Conservation (phyloP, 92 coral and sea anemone species). For the Epizoanthus scotinus region DNA sequence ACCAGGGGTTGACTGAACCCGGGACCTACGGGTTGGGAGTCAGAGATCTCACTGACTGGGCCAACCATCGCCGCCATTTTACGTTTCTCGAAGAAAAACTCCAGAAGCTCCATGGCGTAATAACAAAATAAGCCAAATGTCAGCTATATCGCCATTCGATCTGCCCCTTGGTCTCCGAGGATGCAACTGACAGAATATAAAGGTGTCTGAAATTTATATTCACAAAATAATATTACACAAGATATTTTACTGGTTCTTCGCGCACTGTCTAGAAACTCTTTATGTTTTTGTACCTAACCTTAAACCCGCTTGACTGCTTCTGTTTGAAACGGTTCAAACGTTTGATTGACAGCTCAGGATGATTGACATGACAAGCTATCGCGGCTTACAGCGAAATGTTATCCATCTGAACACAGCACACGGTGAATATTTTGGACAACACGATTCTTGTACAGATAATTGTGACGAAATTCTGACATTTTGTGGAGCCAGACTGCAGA, state of each 20-base stretch:
- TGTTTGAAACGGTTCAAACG: not conserved
- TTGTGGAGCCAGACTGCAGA: not conserved
- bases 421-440: constrained; percentile 13
- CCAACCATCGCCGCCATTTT: too few relatives aligned
- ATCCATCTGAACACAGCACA: constrained; percentile 23
- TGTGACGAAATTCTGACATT: not conserved
- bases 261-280: not conserved
- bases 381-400: constrained; percentile 27
- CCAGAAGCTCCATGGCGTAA: too few relatives aligned
- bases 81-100: too few relatives aligned
- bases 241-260: not conserved
- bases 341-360: constrained; percentile 30
- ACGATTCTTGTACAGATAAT: constrained; percentile 1
- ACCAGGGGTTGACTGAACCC: too few relatives aligned
- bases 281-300: not conserved
- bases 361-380: constrained; percentile 24
- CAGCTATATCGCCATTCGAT: too few relatives aligned
- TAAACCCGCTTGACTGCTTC: constrained; percentile 10
- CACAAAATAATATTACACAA: not conserved
- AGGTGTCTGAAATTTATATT: too few relatives aligned
- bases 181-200: too few relatives aligned
- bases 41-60: too few relatives aligned
- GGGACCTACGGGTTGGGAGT: too few relatives aligned
- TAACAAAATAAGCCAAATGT: too few relatives aligned
- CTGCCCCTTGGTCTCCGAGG: too few relatives aligned